Base-by-base conservation (phyloP, 1,140 invertebrate species). In the Spodoptera frugiperda region DNA sequence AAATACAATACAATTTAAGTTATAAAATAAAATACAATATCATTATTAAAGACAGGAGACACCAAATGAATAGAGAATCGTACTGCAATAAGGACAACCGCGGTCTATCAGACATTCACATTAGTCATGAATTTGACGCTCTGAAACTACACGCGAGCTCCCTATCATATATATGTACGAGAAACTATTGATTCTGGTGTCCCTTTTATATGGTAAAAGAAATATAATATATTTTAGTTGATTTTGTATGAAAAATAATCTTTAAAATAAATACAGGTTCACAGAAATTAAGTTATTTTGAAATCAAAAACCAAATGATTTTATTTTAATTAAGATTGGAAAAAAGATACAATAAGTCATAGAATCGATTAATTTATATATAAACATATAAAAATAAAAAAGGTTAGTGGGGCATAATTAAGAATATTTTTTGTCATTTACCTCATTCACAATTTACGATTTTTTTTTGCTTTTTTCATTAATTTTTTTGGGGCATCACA, bases 61-160 rank as follows among this genome's bases (percentile, higher is more conserved):
- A 59, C 46, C 19, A 51, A 46, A 77, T 77, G 48, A 44, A 76
- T 76, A 19, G 48, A 49, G 75, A 53, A 72, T 79, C 75, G 68
- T 78, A 81, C 83, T 19, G 70, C 70, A 75, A 30, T 25, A 11
- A 59, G 59, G 82, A 80, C 82, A 46, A 75, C 63, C 73, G 63
- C 78, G 82, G 82, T 88, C 85, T 90, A 87, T 79, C 87, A 84
- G 87, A 87, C 84, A 89, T 89, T 88, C 84, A 89, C 70, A 87
- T 81, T 85, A 88, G 81, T 83, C 82, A 86, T 84, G 86, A 89
- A 89, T 88, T 87, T 87, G 87, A 89, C 81, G 84, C 89, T 89
- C 87, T 84, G 84, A 82, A 83, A 90, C 85, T 90, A 89, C 86
- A 63, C 78, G 46, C 63, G 67, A 65, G 72, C 76, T 85, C 82